Evolutionary conservation across 2,888 invertebrate genomes (phyloP).

Genomic region (Drosophila prolongata): DNA sequence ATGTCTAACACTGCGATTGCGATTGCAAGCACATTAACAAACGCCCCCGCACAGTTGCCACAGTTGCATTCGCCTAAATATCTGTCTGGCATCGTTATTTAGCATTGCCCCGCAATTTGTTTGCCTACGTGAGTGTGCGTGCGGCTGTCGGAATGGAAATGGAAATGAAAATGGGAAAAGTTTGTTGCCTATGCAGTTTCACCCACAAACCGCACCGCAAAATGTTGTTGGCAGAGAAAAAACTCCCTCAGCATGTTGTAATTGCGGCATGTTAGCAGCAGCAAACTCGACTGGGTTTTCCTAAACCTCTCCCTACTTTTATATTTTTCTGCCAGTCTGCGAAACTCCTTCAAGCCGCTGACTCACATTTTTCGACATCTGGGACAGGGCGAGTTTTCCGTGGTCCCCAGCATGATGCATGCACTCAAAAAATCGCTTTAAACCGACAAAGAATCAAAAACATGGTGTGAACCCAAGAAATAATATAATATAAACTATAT

Average conservation of each 20-base stretch:
- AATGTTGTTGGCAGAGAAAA: conserved; percentile 16
- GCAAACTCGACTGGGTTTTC: conserved; percentile 14
- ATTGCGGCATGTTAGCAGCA: conserved; percentile 39
- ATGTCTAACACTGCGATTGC: conserved; percentile 18
- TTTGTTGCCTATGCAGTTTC: conserved; percentile 14
- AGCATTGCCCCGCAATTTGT: conserved; percentile 27
- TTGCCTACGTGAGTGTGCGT: conserved; percentile 19
- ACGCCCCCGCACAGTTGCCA: conserved; percentile 1
- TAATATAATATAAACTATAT: not conserved
- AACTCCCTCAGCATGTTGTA: conserved; percentile 37
- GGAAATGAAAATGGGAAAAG: conserved; percentile 36
- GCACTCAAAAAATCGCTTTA: conserved; percentile 1
- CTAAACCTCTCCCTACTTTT: not conserved
- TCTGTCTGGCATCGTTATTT: conserved; percentile 42
- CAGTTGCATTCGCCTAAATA: conserved; percentile 18
- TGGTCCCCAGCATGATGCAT: conserved; percentile 5
- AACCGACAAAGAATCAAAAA: not conserved
- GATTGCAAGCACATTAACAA: conserved; percentile 4
- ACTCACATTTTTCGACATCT: conserved; percentile 43
- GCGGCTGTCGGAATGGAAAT: conserved; percentile 12
- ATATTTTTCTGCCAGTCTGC: conserved; percentile 5
- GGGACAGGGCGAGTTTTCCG: conserved; percentile 37
- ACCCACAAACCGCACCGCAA: conserved; percentile 30
- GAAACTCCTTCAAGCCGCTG: conserved; percentile 36
- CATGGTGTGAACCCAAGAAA: not conserved